phyloP scores from a whole-genome alignment of 1,140 invertebrate genomes.

The Drosophila bocqueti region DNA sequence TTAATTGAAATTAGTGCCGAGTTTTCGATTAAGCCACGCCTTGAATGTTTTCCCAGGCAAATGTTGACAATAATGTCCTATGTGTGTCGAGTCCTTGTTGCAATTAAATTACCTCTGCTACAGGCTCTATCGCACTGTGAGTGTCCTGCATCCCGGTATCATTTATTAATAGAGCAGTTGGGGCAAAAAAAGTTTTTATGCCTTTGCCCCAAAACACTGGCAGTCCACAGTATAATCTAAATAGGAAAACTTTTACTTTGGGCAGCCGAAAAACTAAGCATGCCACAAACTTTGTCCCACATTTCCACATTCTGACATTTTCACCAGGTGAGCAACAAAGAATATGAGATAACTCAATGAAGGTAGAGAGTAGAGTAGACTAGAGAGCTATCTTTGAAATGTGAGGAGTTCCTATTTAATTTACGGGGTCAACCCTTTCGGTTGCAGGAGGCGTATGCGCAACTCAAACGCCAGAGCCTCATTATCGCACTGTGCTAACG shows the following conservation, averaged over 20 bases:
- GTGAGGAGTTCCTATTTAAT: conserved; percentile 51
- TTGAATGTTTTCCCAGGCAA: conserved; percentile 39
- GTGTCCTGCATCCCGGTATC: conserved; percentile 35
- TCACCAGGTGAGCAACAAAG: conserved; percentile 9
- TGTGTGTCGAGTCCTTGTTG: neutral
- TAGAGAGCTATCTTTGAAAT: conserved; percentile 20
- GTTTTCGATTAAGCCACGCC: conserved; percentile 68
- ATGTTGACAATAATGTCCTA: conserved; percentile 49
- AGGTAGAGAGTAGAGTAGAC: neutral
- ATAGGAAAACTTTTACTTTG: conserved; percentile 50
- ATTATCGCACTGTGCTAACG: conserved; percentile 26
- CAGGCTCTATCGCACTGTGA: conserved; percentile 4
- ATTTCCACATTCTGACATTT: conserved; percentile 9
- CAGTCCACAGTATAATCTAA: conserved; percentile 51
- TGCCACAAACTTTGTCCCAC: conserved; percentile 33
- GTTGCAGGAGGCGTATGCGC: conserved; percentile 52
- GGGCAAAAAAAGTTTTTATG: conserved; percentile 47
- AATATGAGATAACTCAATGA: conserved; percentile 65
- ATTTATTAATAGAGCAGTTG: conserved; percentile 59
- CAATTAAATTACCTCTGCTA: conserved; percentile 19
- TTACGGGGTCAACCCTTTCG: conserved; percentile 40
- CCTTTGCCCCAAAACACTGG: conserved; percentile 10
- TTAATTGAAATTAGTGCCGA: conserved; percentile 81
- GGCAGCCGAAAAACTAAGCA: conserved; percentile 35
- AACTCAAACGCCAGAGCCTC: conserved; percentile 26